Conservation (phyloP, 2,888 invertebrate genomes). For the Tribolium freemani region DNA sequence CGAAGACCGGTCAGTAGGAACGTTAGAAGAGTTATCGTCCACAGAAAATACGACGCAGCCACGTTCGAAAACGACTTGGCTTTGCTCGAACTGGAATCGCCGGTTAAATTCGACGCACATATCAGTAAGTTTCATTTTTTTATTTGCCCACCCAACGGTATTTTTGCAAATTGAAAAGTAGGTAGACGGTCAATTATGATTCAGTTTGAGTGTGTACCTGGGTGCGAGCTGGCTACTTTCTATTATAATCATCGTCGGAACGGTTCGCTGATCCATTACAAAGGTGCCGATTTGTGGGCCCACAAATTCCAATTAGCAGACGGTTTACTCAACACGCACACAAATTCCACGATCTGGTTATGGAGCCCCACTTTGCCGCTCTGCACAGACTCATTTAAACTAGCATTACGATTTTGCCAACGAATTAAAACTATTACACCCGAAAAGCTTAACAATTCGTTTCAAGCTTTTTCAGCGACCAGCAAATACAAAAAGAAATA, state of each 20-base stretch:
- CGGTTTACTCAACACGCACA: neutral
- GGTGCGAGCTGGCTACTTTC: conserved; percentile 35
- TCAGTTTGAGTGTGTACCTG: conserved; percentile 27
- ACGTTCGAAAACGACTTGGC: conserved; percentile 95
- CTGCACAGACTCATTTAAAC: neutral
- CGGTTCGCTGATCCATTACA: conserved; percentile 26
- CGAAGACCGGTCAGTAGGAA: conserved; percentile 85
- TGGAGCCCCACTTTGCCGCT: neutral
- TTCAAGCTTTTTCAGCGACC: no score
- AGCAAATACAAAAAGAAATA: no score
- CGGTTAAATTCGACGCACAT: conserved; percentile 87
- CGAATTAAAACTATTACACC: no score
- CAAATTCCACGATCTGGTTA: neutral
- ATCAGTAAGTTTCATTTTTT: conserved; percentile 73
- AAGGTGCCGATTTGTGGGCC: conserved; percentile 14
- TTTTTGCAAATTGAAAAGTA: conserved; percentile 38
- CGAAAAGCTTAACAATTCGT: no score
- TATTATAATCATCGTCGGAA: conserved; percentile 30
- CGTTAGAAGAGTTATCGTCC: conserved; percentile 89
- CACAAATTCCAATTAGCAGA: conserved; percentile 2
- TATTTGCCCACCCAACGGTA: conserved; percentile 23
- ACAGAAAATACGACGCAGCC: conserved; percentile 88
- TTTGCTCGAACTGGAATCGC: conserved; percentile 85
- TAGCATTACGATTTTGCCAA: neutral
- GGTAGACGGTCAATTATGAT: conserved; percentile 42